A percentile compares a stretch with the other conserved stretches of the same genome.
Conservation (phyloP, 2,888 invertebrate genomes). For the Elysia crispata region DNA sequence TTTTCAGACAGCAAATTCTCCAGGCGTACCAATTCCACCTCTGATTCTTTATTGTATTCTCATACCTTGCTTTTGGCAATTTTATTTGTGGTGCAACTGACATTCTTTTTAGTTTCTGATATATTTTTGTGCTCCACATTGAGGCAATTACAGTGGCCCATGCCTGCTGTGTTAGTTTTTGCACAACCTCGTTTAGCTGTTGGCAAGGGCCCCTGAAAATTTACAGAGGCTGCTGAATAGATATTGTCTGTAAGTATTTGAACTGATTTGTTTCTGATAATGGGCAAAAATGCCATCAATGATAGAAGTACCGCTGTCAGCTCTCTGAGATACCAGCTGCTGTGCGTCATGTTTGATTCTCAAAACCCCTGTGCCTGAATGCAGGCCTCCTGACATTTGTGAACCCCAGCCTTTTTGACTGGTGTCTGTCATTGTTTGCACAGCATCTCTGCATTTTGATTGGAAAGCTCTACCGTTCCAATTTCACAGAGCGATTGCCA, state of each 20-base stretch:
- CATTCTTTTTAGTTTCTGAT: neutral
- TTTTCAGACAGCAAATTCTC: neutral
- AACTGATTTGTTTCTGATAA: neutral
- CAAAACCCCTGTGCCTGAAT: neutral
- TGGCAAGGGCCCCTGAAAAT: neutral
- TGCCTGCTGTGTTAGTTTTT: slow-evolving; percentile 3
- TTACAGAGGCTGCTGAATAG: neutral
- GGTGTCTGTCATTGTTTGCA: neutral
- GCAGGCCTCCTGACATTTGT: neutral
- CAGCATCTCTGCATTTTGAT: no score
- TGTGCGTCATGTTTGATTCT: neutral
- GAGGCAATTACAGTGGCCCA: slow-evolving; percentile 27
- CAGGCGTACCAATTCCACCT: neutral
- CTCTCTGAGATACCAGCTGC: neutral
- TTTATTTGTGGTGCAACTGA: slow-evolving; percentile 14
- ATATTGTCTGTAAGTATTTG: neutral
- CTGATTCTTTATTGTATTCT: neutral
- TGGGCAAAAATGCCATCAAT: neutral
- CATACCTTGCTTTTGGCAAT: neutral
- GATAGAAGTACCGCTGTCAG: neutral
- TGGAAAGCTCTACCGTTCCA: no score
- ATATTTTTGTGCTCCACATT: slow-evolving; percentile 6
- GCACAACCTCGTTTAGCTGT: neutral
- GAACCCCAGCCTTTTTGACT: neutral
- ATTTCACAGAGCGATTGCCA: no score